These are phyloP conservation scores for Tenthredo amoena DNA, from an alignment of 2,888 invertebrate species.

Conservation along the genomic window DNA sequence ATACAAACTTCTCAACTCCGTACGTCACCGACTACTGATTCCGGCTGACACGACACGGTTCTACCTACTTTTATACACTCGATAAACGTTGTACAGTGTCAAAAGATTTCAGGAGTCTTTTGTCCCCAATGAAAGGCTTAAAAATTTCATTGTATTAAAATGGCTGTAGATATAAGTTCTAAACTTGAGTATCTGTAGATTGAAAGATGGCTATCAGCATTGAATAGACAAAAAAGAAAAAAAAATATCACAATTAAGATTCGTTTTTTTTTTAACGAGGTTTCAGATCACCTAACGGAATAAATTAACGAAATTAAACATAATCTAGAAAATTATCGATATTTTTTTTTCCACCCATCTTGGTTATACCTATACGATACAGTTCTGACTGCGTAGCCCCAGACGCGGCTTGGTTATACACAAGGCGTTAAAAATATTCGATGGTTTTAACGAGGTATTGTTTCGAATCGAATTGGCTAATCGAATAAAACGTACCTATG, in stretches of 20 bases:
- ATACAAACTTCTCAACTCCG: background rate
- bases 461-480: conserved; percentile 17
- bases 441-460: conserved; percentile 11
- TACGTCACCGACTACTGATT: background rate
- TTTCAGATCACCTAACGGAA: background rate
- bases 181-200: background rate
- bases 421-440: background rate
- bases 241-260: background rate
- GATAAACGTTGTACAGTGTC: background rate
- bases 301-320: background rate
- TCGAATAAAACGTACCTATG: background rate
- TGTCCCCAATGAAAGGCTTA: background rate
- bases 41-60: background rate
- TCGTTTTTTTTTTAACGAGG: too few species aligned
- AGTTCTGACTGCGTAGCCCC: background rate
- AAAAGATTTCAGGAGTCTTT: background rate
- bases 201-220: background rate
- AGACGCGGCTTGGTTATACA: background rate
- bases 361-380: background rate
- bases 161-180: background rate
- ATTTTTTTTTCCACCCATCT: background rate
- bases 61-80: background rate
- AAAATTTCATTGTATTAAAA: conserved; percentile 2
- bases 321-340: background rate
- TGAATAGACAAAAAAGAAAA: background rate